phyloP scores from a whole-genome alignment of 2,797 vertebrate species.

The Tauraco hartlaubi region DNA sequence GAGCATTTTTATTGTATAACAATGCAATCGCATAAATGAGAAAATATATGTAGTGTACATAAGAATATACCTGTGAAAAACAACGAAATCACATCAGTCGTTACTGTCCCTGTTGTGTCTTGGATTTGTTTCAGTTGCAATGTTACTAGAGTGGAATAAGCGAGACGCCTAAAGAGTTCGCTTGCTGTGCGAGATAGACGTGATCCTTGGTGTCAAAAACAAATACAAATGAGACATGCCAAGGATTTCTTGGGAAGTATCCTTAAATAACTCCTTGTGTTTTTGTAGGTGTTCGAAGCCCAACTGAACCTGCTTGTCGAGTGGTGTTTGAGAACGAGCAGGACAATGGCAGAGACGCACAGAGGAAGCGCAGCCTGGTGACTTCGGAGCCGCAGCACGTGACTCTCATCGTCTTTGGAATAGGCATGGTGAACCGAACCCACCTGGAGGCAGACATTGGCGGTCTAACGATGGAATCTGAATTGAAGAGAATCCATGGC shows the following conservation, averaged over 20 bases:
- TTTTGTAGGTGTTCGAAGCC: constrained; percentile 83
- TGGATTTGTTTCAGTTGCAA: neutral
- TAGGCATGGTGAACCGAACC: constrained; percentile 98
- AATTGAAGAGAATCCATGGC: constrained; percentile 97
- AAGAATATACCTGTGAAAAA: neutral
- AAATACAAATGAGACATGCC: too few species aligned
- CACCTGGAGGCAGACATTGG: constrained; percentile 98
- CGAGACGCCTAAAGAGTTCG: fast-evolving
- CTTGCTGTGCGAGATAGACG: fast-evolving
- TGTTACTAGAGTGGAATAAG: neutral
- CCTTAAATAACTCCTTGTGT: neutral
- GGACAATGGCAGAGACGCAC: constrained; percentile 82
- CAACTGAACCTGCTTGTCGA: constrained; percentile 88
- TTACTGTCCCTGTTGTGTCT: neutral
- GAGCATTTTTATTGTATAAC: neutral
- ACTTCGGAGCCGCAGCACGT: constrained; percentile 93
- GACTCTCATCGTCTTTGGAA: constrained; percentile 95
- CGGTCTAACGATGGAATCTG: constrained; percentile 97
- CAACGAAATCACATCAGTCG: neutral
- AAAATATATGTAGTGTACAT: neutral
- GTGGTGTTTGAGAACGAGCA: constrained; percentile 96
- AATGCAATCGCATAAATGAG: neutral
- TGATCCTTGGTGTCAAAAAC: neutral
- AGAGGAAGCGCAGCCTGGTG: constrained; percentile 92
- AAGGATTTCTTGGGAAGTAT: neutral